Evolutionary conservation across 2,888 invertebrate genomes (phyloP).

Genomic region (Lasioglossum figueresi): DNA sequence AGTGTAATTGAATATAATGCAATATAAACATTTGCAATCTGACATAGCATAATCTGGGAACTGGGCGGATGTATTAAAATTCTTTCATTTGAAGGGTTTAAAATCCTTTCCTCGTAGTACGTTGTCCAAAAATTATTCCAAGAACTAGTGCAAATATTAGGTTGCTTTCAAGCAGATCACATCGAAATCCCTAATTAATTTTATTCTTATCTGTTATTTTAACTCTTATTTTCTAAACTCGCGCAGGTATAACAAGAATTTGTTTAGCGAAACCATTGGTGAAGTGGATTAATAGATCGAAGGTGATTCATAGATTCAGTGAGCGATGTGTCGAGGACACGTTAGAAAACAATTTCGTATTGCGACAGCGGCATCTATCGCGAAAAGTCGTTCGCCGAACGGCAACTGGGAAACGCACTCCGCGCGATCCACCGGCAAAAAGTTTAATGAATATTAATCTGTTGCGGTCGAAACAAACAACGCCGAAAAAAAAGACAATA

Average conservation of each 20-base stretch:
- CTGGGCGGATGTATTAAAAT: too few species aligned
- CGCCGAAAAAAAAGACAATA: neutral
- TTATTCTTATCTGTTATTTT: too few species aligned
- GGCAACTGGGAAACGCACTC: neutral
- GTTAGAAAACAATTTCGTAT: neutral
- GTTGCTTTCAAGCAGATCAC: neutral
- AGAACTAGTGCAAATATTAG: neutral
- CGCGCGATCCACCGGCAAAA: neutral
- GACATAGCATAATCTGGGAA: neutral
- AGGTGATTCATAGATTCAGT: neutral
- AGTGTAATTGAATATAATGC: neutral
- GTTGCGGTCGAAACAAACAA: neutral
- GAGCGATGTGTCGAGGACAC: neutral
- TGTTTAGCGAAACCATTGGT: neutral
- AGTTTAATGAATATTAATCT: neutral
- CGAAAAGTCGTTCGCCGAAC: neutral
- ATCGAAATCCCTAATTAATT: neutral
- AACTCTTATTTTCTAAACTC: neutral
- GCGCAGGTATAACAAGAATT: neutral
- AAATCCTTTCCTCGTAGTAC: too few species aligned
- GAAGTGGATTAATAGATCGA: neutral
- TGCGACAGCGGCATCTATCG: neutral
- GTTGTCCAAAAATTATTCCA: too few species aligned
- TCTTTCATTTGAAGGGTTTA: too few species aligned
- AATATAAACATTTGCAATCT: neutral